phyloP scores from a whole-genome alignment of 1,140 invertebrate species.

The Drosophila serrata region DNA sequence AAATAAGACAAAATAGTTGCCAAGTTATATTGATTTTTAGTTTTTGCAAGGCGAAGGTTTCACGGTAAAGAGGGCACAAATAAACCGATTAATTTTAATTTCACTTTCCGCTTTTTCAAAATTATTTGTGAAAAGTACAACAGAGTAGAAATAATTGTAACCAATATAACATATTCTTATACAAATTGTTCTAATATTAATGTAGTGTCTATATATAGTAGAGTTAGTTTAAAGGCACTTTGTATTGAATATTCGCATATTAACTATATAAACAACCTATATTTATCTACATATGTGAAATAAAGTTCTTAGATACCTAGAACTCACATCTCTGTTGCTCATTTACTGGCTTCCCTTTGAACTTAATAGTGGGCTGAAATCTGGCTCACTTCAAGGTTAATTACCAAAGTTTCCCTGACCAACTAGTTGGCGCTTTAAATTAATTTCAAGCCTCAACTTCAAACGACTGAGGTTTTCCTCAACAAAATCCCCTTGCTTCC shows the following conservation, averaged over 20 bases:
- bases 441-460: conserved; percentile 35
- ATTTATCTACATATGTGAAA: conserved; percentile 32
- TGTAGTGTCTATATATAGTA: conserved; percentile 22
- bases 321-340: background rate
- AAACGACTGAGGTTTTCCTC: conserved; percentile 33
- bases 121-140: conserved; percentile 9
- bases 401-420: conserved; percentile 29
- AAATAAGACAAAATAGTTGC: conserved; percentile 3
- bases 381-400: conserved; percentile 17
- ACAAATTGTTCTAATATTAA: conserved; percentile 21
- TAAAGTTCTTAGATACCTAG: conserved; percentile 40
- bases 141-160: conserved; percentile 11
- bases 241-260: conserved; percentile 30
- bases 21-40: conserved; percentile 4
- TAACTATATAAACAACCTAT: conserved; percentile 19
- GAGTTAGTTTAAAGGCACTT: conserved; percentile 24
- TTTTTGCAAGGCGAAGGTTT: conserved; percentile 39
- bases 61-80: conserved; percentile 53
- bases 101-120: background rate
- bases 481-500: conserved; percentile 15
- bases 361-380: background rate
- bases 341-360: conserved; percentile 2
- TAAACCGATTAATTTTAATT: background rate
- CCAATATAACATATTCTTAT: conserved; percentile 30
- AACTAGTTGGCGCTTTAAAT: conserved; percentile 17